Conservation (phyloP, 2,888 invertebrate genomes). For the Hedya salicella region DNA sequence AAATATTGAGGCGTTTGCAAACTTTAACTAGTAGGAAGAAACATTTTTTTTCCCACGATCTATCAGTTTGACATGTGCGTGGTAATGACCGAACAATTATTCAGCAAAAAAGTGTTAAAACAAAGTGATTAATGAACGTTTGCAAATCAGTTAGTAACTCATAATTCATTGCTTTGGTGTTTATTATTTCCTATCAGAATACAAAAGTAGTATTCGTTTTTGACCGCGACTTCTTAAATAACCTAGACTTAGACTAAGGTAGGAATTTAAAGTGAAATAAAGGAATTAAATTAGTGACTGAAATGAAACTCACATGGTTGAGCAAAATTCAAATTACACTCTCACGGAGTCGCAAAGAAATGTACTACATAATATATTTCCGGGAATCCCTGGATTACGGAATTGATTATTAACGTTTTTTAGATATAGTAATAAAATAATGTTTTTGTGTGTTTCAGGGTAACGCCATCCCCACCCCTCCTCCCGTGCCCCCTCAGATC, state of each 20-base stretch:
- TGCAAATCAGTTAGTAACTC: conserved; percentile 3
- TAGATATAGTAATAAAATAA: not conserved
- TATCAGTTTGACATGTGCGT: not conserved
- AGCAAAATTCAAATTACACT: too few species aligned
- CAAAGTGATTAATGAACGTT: conserved; percentile 1
- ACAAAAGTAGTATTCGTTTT: not conserved
- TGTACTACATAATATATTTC: too few species aligned
- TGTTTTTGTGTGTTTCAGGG: conserved; percentile 60
- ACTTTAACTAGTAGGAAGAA: not conserved
- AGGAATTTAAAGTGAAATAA: too few species aligned
- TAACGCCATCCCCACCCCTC: conserved; percentile 75
- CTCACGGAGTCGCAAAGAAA: too few species aligned
- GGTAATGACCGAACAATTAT: not conserved
- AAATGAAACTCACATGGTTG: too few species aligned
- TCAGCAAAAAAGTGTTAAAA: conserved; percentile 1
- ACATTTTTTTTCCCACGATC: not conserved
- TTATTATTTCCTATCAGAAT: too few species aligned
- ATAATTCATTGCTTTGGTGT: not conserved
- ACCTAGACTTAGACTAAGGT: too few species aligned
- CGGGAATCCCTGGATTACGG: too few species aligned
- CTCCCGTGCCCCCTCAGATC: conserved; percentile 79
- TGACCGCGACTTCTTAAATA: too few species aligned
- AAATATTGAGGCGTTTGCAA: too few species aligned
- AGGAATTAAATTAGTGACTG: too few species aligned
- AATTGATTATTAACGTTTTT: too few species aligned